Conservation (phyloP, 2,888 invertebrate species). For the Mycalesis mineus region DNA sequence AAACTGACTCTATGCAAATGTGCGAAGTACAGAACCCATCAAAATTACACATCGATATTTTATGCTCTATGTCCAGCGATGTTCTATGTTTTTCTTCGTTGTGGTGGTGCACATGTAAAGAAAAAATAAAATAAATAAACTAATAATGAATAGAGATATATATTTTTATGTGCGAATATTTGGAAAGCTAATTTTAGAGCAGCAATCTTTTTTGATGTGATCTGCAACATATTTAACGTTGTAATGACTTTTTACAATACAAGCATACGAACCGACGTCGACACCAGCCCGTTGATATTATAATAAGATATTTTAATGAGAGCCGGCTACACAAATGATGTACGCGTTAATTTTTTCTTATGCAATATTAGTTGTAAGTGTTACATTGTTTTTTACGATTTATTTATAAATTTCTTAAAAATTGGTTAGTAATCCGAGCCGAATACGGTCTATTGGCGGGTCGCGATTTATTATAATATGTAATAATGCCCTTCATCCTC, state of each 20-base stretch:
- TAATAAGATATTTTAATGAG: slow-evolving; percentile 8
- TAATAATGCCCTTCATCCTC: background rate
- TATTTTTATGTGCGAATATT: too few species aligned
- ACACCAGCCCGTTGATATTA: slow-evolving; percentile 18
- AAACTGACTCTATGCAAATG: slow-evolving; percentile 18
- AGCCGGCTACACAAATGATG: slow-evolving; percentile 28
- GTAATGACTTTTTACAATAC: slow-evolving; percentile 31
- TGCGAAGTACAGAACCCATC: too few species aligned
- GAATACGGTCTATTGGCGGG: slow-evolving; percentile 37
- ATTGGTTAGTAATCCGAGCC: slow-evolving; percentile 55
- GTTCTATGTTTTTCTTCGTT: too few species aligned
- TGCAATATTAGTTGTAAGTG: slow-evolving; percentile 78
- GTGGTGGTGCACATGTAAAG: too few species aligned
- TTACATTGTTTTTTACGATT: slow-evolving; percentile 75
- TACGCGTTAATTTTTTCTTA: slow-evolving; percentile 68
- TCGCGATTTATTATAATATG: slow-evolving; percentile 19
- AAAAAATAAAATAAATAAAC: too few species aligned
- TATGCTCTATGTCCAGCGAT: too few species aligned
- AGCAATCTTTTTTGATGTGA: too few species aligned
- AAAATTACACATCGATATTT: too few species aligned
- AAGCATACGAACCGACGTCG: slow-evolving; percentile 24
- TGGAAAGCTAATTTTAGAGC: too few species aligned
- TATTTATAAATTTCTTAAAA: slow-evolving; percentile 63
- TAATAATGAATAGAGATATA: too few species aligned
- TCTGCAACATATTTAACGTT: too few species aligned